Evolutionary conservation across 2,797 vertebrate species (phyloP).

Genomic region (Pagetopsis macropterus): DNA sequence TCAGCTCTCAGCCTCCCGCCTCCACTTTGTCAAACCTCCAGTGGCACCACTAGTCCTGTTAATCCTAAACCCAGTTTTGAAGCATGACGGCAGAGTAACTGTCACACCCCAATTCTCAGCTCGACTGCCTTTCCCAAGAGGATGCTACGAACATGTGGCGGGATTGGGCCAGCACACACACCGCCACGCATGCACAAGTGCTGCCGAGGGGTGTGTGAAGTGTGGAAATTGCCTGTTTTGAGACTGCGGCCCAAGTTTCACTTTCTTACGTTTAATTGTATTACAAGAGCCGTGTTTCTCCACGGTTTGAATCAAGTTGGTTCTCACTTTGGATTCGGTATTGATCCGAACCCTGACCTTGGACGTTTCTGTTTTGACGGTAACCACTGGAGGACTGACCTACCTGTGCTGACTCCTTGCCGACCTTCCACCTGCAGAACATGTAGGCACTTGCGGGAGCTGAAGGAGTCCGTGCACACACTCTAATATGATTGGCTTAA

Average conservation of each 20-base stretch:
- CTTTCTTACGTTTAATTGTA: slow-evolving; percentile 26
- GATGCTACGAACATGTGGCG: slow-evolving; percentile 75
- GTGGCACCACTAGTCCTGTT: slow-evolving; percentile 64
- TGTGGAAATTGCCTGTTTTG: slow-evolving; percentile 47
- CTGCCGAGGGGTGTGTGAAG: slow-evolving; percentile 62
- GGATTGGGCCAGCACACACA: slow-evolving; percentile 62
- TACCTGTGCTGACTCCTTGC: slow-evolving; percentile 13
- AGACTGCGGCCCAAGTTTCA: slow-evolving; percentile 49
- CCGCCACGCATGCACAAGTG: slow-evolving; percentile 32
- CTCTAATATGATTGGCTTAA: slow-evolving; percentile 93
- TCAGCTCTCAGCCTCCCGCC: slow-evolving; percentile 37
- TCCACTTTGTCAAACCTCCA: slow-evolving; percentile 48
- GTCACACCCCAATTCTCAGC: slow-evolving; percentile 30
- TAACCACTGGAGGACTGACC: slow-evolving; percentile 63
- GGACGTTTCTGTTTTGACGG: slow-evolving; percentile 40
- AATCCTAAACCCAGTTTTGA: slow-evolving; percentile 63
- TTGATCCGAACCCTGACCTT: slow-evolving; percentile 30
- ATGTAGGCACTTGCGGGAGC: slow-evolving; percentile 66
- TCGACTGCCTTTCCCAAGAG: slow-evolving; percentile 56
- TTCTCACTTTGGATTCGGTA: slow-evolving; percentile 38
- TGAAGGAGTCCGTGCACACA: slow-evolving; percentile 67
- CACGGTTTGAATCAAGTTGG: slow-evolving; percentile 24
- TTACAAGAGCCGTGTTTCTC: slow-evolving; percentile 10
- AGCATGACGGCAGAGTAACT: slow-evolving; percentile 69
- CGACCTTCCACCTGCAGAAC: slow-evolving; percentile 42